Evolutionary conservation across 64 coral and sea anemone species (phyloP).

Genomic region (Exaiptasia diaphana): DNA sequence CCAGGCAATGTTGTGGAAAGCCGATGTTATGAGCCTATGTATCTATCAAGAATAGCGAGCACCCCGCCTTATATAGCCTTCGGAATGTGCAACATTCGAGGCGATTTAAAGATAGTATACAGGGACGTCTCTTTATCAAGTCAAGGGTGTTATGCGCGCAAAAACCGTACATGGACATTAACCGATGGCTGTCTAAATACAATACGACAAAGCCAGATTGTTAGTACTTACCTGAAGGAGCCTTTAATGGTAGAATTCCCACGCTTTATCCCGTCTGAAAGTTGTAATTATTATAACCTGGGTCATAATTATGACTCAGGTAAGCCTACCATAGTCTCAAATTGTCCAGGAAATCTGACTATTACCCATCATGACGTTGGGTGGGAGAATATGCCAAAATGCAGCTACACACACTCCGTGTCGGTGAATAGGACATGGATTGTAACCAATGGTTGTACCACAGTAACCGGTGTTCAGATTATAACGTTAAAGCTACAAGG

Average conservation of each 20-base stretch:
- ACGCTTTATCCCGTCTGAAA: no score
- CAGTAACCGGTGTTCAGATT: no score
- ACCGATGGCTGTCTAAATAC: conserved; percentile 14
- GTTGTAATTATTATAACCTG: no score
- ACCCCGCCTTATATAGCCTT: background rate
- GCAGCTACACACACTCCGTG: background rate
- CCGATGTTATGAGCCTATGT: background rate
- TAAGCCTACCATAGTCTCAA: no score
- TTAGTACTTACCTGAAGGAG: background rate
- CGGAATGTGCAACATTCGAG: conserved; percentile 20
- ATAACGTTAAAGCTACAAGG: no score
- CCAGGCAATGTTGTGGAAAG: background rate
- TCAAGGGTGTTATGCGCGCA: background rate
- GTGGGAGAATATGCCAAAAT: background rate
- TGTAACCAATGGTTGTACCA: background rate
- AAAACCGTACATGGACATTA: conserved; percentile 5
- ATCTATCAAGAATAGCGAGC: background rate
- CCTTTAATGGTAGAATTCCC: background rate
- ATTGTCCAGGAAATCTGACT: background rate
- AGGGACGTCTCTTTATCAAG: background rate
- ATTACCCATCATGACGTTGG: background rate
- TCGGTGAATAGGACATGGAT: background rate
- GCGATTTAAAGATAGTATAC: background rate
- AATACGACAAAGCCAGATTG: background rate
- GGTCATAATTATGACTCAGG: no score